Base-by-base conservation (phyloP, 2,113 vertebrate species). In the Anhinga anhinga region DNA sequence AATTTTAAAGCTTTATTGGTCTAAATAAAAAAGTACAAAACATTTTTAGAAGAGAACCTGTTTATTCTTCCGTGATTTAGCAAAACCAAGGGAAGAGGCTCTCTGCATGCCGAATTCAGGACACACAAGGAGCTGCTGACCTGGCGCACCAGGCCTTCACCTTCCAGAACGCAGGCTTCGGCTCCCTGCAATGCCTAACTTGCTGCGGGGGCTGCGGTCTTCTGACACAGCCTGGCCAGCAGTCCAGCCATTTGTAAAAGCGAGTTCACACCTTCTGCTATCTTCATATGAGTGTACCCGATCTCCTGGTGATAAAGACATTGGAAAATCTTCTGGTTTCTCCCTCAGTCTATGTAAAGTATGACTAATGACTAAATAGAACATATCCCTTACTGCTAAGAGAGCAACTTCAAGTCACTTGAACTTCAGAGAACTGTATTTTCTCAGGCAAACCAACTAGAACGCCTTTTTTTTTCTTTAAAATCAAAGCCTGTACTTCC, bases 241-340 rank as follows among this genome's bases (percentile, higher is more conserved):
- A 99, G 98, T 15, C 99, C 99, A 2, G 99, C 99, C 99, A 99
- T 99, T 94, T 99, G 99, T 77, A 99, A 96, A 11, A 99, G 98
- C 0, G 99, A 99, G 98, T 99, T 99, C 32, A 99, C 99, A 0
- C 99, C 99, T 96, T 99, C 99, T 3, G 98, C 97, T 77, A 99
- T 97, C 81, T 98, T 98, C 99, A 99, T 99, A 50, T 99, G 99
- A 2, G 99, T 99, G 96, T 99, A 99, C 11, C 99, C 99, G 2
- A 99, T 99, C 91, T 99, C 99, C 99, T 99, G 98, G 22, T 3
- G 82, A 50, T 4, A 84, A 32, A 95, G 36, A 92, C 52, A 93
- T 2, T 7, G 70, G 47, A 49, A 94, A 30, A 38, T 5, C 42
- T 59, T 26, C 40, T 19, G 17, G 8, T 76, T 70, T 21, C 55